Percentiles rank a stretch among this genome's conserved stretches.
phyloP scores from a whole-genome alignment of 2,797 vertebrate species.

The Iguana delicatissima region DNA sequence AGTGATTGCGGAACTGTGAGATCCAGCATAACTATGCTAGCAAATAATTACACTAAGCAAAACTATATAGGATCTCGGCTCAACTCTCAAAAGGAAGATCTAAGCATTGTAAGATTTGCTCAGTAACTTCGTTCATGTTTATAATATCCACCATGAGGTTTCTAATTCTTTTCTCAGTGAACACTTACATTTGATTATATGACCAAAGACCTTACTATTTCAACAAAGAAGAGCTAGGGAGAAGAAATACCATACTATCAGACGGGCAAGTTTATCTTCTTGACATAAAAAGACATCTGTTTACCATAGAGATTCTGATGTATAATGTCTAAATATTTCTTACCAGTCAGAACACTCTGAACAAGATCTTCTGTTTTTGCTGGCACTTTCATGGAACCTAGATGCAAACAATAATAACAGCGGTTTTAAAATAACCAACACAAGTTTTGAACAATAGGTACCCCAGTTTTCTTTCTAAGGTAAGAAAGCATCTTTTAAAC shows the following conservation, averaged over 20 bases:
- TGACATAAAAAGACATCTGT: background rate
- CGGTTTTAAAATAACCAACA: constrained; percentile 23
- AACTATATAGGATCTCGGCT: too few species aligned
- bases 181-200: background rate
- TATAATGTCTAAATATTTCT: constrained; percentile 37
- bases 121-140: background rate
- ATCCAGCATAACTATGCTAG: too few species aligned
- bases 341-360: constrained; percentile 95
- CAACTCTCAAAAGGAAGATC: background rate
- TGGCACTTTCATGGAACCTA: constrained; percentile 90
- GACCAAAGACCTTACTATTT: background rate
- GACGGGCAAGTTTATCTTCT: background rate
- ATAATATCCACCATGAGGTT: background rate
- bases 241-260: background rate
- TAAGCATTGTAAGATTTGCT: background rate
- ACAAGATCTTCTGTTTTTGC: constrained; percentile 95
- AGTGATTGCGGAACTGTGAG: too few species aligned
- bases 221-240: background rate
- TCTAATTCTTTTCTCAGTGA: background rate
- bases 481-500: background rate
- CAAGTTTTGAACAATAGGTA: background rate
- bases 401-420: constrained; percentile 48
- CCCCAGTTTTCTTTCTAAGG: background rate
- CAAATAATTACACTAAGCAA: too few species aligned
- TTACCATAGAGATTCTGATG: background rate